phyloP scores from a whole-genome alignment of 1,140 invertebrate genomes.

The Caerostris extrusa region DNA sequence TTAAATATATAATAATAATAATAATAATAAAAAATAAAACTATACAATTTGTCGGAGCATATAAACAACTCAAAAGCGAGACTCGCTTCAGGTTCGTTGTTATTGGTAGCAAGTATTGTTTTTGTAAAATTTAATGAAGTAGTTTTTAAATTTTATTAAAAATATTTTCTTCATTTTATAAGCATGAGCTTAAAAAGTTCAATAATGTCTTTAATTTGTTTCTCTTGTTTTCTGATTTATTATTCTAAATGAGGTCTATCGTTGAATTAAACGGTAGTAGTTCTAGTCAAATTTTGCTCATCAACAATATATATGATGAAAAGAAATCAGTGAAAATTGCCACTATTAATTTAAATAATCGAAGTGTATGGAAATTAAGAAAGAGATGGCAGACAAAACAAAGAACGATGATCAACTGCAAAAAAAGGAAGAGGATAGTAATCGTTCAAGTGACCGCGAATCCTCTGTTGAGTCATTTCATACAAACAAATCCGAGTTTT shows the following conservation, averaged over 20 bases:
- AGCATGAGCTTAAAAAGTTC: neutral
- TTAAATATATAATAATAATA: no score
- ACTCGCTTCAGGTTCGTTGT: neutral
- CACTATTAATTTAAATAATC: neutral
- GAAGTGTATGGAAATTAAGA: neutral
- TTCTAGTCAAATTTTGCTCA: conserved; percentile 43
- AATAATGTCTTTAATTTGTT: neutral
- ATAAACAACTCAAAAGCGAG: neutral
- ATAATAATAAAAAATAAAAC: neutral
- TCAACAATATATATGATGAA: neutral
- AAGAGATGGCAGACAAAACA: conserved; percentile 4
- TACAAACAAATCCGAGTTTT: conserved; percentile 70
- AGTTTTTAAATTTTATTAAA: neutral
- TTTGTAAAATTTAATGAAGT: neutral
- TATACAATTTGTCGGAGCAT: neutral
- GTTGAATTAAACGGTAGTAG: conserved; percentile 4
- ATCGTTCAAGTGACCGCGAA: conserved; percentile 60
- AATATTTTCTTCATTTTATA: neutral
- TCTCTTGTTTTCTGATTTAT: neutral
- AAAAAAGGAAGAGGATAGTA: neutral
- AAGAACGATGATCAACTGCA: conserved; percentile 7
- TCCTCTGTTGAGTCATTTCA: conserved; percentile 71
- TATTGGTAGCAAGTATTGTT: neutral
- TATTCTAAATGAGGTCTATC: conserved; percentile 8
- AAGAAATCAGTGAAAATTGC: conserved; percentile 5